phyloP scores from a whole-genome alignment of 2,888 invertebrate genomes.

The Pristionchus japonicus region DNA sequence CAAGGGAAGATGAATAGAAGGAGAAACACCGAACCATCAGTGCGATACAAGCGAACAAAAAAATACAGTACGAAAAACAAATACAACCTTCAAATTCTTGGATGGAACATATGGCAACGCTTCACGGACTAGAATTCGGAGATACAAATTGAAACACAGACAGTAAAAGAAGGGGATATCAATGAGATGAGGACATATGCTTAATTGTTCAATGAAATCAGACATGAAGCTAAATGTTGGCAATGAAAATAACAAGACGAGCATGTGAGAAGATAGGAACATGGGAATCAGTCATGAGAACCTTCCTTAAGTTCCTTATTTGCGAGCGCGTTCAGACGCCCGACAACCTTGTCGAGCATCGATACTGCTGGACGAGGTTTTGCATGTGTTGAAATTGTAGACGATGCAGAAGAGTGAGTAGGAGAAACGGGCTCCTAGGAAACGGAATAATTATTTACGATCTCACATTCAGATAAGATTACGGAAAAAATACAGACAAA shows the following conservation, averaged over 20 bases:
- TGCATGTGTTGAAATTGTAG: background rate
- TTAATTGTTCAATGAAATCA: background rate
- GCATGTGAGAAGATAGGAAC: background rate
- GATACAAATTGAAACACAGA: slow-evolving; percentile 4
- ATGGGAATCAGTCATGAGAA: background rate
- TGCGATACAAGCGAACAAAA: background rate
- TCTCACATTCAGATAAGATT: too few species aligned
- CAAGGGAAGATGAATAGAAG: background rate
- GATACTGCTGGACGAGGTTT: slow-evolving; percentile 46
- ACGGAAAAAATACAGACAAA: too few species aligned
- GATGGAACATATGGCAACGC: slow-evolving; percentile 28
- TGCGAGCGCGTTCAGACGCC: slow-evolving; percentile 55
- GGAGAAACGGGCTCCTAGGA: slow-evolving; percentile 49
- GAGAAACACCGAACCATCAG: background rate
- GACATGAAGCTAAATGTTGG: background rate
- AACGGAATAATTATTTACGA: background rate
- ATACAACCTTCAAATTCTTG: background rate
- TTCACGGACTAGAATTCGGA: slow-evolving; percentile 37
- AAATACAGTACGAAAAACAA: background rate
- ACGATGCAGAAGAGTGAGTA: background rate
- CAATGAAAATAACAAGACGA: background rate
- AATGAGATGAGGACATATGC: background rate
- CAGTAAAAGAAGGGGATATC: background rate
- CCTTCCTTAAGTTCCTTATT: background rate
- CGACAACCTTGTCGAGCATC: slow-evolving; percentile 60